These are phyloP conservation scores for Drosophila pallidifrons DNA, from an alignment of 1,140 invertebrate species.

Conservation along the genomic window DNA sequence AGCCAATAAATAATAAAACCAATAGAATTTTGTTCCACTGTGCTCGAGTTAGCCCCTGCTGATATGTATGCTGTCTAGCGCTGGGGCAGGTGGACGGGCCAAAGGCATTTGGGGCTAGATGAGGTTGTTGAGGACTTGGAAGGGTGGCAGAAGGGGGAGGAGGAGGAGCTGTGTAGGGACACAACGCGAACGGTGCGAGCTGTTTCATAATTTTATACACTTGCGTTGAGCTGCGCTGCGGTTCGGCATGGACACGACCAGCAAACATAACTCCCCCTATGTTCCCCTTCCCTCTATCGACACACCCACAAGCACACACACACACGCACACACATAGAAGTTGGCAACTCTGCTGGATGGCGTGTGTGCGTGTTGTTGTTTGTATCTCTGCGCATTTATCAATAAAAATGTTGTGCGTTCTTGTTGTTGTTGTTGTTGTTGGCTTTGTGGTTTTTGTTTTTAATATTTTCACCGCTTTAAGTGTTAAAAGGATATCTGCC, in stretches of 20 bases:
- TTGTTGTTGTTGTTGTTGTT: constrained; percentile 57
- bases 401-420: constrained; percentile 70
- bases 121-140: too few relatives aligned
- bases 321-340: constrained; percentile 6
- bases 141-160: not conserved
- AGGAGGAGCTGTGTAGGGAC: constrained; percentile 22
- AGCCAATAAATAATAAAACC: not conserved
- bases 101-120: not conserved
- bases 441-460: constrained; percentile 82
- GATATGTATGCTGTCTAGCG: constrained; percentile 10
- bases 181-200: constrained; percentile 61
- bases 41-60: constrained; percentile 10
- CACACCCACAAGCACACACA: constrained; percentile 11
- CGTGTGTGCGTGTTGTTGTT: constrained; percentile 31
- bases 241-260: constrained; percentile 68
- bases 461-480: constrained; percentile 83
- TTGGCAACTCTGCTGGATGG: constrained; percentile 4
- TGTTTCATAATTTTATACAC: constrained; percentile 82
- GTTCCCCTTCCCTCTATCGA: constrained; percentile 2
- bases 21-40: not conserved
- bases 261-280: constrained; percentile 40
- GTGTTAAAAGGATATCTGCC: constrained; percentile 82
- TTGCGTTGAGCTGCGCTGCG: constrained; percentile 74
- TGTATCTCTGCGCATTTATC: constrained; percentile 74
- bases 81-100: not conserved